Percentiles rank a stretch among this genome's conserved stretches.
phyloP scores from a whole-genome alignment of 2,888 invertebrate species.

The Drosophila conformis region DNA sequence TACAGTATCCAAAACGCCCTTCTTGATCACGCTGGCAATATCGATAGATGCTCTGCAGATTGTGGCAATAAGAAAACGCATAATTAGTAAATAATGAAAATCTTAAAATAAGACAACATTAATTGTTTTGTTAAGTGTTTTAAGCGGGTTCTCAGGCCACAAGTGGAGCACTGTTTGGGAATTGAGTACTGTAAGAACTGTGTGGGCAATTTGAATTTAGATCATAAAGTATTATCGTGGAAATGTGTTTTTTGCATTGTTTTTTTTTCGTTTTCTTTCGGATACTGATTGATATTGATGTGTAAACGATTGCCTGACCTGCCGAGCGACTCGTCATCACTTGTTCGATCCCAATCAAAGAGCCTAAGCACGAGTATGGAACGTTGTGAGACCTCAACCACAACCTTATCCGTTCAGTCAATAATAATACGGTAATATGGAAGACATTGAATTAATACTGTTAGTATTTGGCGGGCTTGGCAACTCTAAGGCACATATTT shows the following conservation, averaged over 20 bases:
- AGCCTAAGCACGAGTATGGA: slow-evolving; percentile 88
- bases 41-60: slow-evolving; percentile 89
- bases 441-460: slow-evolving; percentile 58
- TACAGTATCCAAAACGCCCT: slow-evolving; percentile 90
- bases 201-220: slow-evolving; percentile 8
- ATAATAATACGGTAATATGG: slow-evolving; percentile 46
- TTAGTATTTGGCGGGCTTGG: slow-evolving; percentile 39
- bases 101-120: not conserved
- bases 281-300: slow-evolving; percentile 28
- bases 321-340: slow-evolving; percentile 96
- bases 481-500: slow-evolving; percentile 36
- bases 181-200: slow-evolving; percentile 32
- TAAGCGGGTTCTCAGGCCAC: slow-evolving; percentile 45
- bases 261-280: slow-evolving; percentile 9
- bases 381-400: slow-evolving; percentile 87
- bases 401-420: slow-evolving; percentile 85
- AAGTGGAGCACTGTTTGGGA: slow-evolving; percentile 18
- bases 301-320: slow-evolving; percentile 87
- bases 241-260: slow-evolving; percentile 10
- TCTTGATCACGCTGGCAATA: slow-evolving; percentile 89
- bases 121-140: slow-evolving; percentile 43
- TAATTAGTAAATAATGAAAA: not conserved
- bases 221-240: slow-evolving; percentile 16
- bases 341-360: slow-evolving; percentile 96
- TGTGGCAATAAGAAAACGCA: slow-evolving; percentile 1